A percentile compares a stretch with the other conserved stretches of the same genome.
phyloP scores from a whole-genome alignment of 1,140 invertebrate species.

The Paraescarpia echinospica region DNA sequence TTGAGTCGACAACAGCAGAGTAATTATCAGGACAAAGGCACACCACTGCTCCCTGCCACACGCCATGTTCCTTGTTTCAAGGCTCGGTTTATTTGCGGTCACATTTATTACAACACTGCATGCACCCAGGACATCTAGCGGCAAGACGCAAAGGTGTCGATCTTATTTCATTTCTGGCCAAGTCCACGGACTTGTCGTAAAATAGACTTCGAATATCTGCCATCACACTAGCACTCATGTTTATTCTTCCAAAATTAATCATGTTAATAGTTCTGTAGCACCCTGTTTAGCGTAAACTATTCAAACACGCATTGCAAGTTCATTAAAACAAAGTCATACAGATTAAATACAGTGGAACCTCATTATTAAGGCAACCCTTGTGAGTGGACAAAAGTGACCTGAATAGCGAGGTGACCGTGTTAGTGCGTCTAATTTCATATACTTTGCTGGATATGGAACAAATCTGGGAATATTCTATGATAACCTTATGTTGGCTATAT shows the following conservation, averaged over 20 bases:
- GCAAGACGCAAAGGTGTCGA: neutral
- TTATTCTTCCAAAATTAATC: neutral
- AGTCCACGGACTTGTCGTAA: neutral
- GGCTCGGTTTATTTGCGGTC: neutral
- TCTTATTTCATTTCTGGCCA: neutral
- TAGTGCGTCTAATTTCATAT: no score
- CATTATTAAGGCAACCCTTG: no score
- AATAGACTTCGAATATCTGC: neutral
- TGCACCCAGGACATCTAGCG: neutral
- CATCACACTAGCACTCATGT: neutral
- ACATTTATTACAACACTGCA: neutral
- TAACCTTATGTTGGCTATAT: no score
- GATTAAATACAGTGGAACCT: no score
- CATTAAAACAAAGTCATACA: neutral
- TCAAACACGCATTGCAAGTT: neutral
- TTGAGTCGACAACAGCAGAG: neutral
- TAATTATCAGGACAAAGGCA: neutral
- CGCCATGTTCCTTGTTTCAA: neutral
- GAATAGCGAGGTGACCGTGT: no score
- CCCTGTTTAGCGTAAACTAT: no score
- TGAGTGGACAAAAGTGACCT: no score
- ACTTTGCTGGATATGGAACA: no score
- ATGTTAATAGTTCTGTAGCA: no score
- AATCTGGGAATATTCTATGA: no score
- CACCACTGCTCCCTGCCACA: neutral